Base-by-base conservation (phyloP, 2,888 invertebrate species). In the Notocelia uddmanniana region DNA sequence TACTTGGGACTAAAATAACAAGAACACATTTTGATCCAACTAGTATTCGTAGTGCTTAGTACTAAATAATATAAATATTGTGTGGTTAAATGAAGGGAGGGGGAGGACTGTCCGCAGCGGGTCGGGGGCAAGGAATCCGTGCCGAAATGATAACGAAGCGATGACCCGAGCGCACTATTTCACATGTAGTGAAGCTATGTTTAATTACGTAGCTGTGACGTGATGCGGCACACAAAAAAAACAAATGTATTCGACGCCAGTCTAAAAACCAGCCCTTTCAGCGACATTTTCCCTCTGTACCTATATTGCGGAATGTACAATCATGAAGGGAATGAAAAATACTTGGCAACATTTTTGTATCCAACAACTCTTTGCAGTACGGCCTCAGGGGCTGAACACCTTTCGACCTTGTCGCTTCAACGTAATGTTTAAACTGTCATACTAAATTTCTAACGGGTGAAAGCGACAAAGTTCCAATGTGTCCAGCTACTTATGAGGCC, bases 111-210 rank as follows among this genome's bases (percentile, higher is more conserved):
- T 71, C 34, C 52, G 73, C 78, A 45, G 58, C 45, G 78, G 81
- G 74, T 81, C 80, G 80, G 83, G 89, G 88, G 85, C 89, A 88
- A 86, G 87, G 88, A 90, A 92, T 92, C 89, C 90, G 90, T 91
- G 92, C 92, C 92, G 91, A 92, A 92, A 92, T 89, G 92, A 92
- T 92, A 92, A 92, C 86, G 81, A 80, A 85, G 82, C 91, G 89
- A 84, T 88, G 92, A 92, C 91, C 87, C 85, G 71, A 41, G 15
- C 59, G 67, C 62, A 76, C 79, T 78, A 74, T 75, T 77, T 78
- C 80, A 77, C 77, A 19, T 41, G 58, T 73, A 70, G 76, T 76
- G 74, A 76, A 76, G 76, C 80, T 81, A 80, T 81, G 78, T 81
- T 82, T 82, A 82, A 78, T 80, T 60, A 71, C 76, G 69, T 73